A percentile compares a stretch with the other conserved stretches of the same genome.
Evolutionary conservation across 2,797 vertebrate species (phyloP).

Genomic region (Gymnodraco acuticeps): DNA sequence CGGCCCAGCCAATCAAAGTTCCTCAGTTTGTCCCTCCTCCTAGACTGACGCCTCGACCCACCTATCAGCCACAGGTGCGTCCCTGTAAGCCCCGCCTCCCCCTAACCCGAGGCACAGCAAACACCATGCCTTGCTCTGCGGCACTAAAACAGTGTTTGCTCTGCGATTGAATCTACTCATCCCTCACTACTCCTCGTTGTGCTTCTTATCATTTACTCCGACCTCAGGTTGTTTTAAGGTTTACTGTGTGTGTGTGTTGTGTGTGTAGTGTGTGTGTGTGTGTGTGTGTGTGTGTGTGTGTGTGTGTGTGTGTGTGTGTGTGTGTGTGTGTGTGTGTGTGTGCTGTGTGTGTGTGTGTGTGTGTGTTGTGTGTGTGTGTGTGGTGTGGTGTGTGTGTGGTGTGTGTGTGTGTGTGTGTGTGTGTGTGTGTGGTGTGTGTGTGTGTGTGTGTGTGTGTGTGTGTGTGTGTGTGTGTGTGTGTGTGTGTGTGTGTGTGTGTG

Average conservation of each 20-base stretch:
- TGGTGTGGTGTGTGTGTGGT: not conserved
- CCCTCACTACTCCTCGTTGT: conserved; percentile 71
- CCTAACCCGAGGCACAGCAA: conserved; percentile 75
- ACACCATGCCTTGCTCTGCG: conserved; percentile 75
- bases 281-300: no score
- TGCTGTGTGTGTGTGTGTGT: not conserved
- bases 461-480: no score
- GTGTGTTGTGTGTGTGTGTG: no score
- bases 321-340: not conserved
- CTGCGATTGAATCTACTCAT: conserved; percentile 74
- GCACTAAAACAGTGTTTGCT: conserved; percentile 77
- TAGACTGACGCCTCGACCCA: conserved; percentile 97
- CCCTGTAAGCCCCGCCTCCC: conserved; percentile 78
- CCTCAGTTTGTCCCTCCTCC: conserved; percentile 99
- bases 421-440: no score
- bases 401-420: not conserved
- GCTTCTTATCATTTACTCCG: conserved; percentile 64
- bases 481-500: no score
- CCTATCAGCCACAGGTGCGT: conserved; percentile 98
- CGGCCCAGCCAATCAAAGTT: conserved; percentile 98
- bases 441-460: no score
- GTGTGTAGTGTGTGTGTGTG: no score
- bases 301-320: no score
- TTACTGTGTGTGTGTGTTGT: not conserved
- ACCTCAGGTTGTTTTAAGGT: conserved; percentile 55